Base-by-base conservation (phyloP, 2,888 invertebrate genomes). In the Drosophila lacicola region DNA sequence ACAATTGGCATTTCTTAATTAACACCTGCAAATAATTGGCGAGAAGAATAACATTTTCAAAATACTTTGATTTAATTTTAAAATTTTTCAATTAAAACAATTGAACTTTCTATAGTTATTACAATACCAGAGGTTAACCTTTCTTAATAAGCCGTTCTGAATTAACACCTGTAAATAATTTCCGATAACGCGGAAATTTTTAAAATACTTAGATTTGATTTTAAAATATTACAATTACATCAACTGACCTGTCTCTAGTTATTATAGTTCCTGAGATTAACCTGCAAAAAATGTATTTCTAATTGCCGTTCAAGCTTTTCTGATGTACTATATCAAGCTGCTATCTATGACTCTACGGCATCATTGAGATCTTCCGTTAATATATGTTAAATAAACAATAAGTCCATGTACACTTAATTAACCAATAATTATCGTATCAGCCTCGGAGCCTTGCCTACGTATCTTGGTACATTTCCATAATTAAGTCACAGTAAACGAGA, bases 401-500 rank as follows among this genome's bases (percentile, higher is more conserved):
- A n/a, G 17, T 8, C 11, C 19, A 19, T 14, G 14, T 21, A 9
- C 4, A 17, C n/a, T 19, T n/a, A 64, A 21, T 13, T 37, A 51
- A 29, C 4, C 25, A 10, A 19, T 19, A 39, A 36, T 34, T 45
- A 19, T 13, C 17, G 13, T 25, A 56, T 51, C 0, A 41, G 29
- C 34, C 54, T 29, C 37, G 34, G 47, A 5, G 2, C 9, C 8
- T 17, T 39, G 29, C 9, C 41, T 17, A 44, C 19, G 11, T 37
- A 25, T 17, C 34, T 4, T 29, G 36, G 72, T 67, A 78, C 36
- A 56, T 74, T 68, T 78, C 74, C 68, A 74, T 68, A 56, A 46
- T 53, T 51, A 45, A 36, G 4, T 34, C 21, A 36, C 10, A 34
- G 13, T 14, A 14, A 58, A 47, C 8, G 36, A 39, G 44, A 50